A percentile compares a stretch with the other conserved stretches of the same genome.
These are phyloP conservation scores for Branchinecta lynchi DNA, from an alignment of 1,140 invertebrate species.

Conservation along the genomic window DNA sequence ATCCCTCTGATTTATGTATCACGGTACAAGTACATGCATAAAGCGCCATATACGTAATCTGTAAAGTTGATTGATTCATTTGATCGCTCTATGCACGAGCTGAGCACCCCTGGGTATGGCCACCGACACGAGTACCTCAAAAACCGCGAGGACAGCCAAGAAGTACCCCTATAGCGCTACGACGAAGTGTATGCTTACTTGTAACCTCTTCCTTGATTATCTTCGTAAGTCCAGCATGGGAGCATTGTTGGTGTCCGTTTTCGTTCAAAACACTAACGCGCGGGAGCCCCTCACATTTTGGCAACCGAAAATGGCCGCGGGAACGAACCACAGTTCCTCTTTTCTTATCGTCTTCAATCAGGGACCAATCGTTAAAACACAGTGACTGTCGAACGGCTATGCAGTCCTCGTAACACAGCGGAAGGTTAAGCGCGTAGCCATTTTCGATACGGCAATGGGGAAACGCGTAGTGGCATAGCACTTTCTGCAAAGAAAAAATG, in stretches of 20 bases:
- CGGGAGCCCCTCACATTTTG: constrained; percentile 64
- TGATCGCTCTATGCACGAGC: too few species aligned
- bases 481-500: constrained; percentile 39
- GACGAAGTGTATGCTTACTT: constrained; percentile 34
- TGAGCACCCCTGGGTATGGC: too few species aligned
- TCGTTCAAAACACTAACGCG: constrained; percentile 34
- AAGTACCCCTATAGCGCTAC: too few species aligned
- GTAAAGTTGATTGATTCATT: too few species aligned
- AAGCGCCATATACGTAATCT: too few species aligned
- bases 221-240: constrained; percentile 63
- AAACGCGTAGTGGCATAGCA: constrained; percentile 80
- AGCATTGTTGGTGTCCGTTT: constrained; percentile 43
- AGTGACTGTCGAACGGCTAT: constrained; percentile 72
- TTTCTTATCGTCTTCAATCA: constrained; percentile 73
- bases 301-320: constrained; percentile 70
- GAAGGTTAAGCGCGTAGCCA: constrained; percentile 38
- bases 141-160: too few species aligned
- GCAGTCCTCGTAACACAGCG: constrained; percentile 81
- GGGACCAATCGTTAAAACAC: constrained; percentile 81
- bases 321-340: constrained; percentile 56
- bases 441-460: constrained; percentile 56
- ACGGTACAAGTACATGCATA: too few species aligned
- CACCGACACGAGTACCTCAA: too few species aligned
- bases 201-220: constrained; percentile 57
- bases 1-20: too few species aligned